Percentiles rank a stretch among this genome's conserved stretches.
Evolutionary conservation across 1,140 invertebrate species (phyloP).

Genomic region (Drosophila bocqueti): DNA sequence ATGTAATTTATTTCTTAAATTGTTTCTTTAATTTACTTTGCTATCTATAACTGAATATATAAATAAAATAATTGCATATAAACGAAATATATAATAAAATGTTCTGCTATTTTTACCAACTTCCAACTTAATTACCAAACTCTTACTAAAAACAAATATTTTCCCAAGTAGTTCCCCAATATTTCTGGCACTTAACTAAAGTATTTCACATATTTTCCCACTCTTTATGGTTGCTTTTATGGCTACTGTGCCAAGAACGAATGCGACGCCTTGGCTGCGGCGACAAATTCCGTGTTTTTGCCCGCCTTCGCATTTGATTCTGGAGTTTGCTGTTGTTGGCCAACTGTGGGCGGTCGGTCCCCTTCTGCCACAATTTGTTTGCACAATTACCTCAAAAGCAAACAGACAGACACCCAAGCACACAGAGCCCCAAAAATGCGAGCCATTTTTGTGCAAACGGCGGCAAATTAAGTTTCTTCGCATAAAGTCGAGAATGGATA

Average conservation of each 20-base stretch:
- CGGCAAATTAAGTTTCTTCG: slow-evolving; percentile 76
- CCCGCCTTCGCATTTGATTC: slow-evolving; percentile 33
- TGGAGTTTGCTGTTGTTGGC: slow-evolving; percentile 24
- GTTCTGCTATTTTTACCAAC: neutral
- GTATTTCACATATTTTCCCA: slow-evolving; percentile 33
- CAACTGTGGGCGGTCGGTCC: slow-evolving; percentile 19
- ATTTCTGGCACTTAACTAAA: slow-evolving; percentile 25
- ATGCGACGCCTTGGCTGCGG: slow-evolving; percentile 34
- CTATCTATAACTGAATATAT: neutral
- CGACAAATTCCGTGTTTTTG: slow-evolving; percentile 33
- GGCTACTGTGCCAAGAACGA: slow-evolving; percentile 52
- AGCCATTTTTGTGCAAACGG: slow-evolving; percentile 67
- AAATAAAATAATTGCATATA: neutral
- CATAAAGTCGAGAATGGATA: slow-evolving; percentile 72
- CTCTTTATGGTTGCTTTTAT: slow-evolving; percentile 42
- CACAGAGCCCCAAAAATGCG: slow-evolving; percentile 35
- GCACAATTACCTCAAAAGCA: slow-evolving; percentile 71
- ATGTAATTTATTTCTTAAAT: neutral
- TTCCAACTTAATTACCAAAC: slow-evolving; percentile 14
- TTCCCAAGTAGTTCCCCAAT: slow-evolving; percentile 20
- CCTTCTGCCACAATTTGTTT: slow-evolving; percentile 48
- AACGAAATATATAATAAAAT: neutral
- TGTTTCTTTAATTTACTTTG: neutral
- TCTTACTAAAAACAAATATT: neutral
- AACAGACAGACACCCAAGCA: slow-evolving; percentile 26